Conservation (phyloP, 1,140 invertebrate species). For the Pissodes strobi region DNA sequence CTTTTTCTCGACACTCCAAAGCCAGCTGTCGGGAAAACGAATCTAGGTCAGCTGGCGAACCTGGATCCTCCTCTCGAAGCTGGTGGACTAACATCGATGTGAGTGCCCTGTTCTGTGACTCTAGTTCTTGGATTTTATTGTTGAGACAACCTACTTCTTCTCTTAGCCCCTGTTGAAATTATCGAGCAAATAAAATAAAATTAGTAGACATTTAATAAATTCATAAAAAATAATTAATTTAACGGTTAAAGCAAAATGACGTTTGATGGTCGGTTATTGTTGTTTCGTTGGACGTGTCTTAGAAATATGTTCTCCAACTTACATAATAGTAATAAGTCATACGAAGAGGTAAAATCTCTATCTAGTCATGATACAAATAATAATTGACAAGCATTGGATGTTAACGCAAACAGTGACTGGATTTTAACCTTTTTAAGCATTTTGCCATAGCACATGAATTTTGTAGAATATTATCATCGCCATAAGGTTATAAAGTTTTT, state of each 20-base stretch:
- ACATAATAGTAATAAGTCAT: no score
- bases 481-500: no score
- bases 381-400: no score
- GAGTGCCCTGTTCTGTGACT: conserved; percentile 69
- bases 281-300: no score
- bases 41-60: conserved; percentile 50
- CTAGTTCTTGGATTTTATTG: conserved; percentile 68
- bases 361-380: no score
- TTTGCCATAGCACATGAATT: no score
- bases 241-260: no score
- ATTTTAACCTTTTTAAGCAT: no score
- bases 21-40: conserved; percentile 35
- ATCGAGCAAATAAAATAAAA: neutral
- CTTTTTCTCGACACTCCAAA: conserved; percentile 29
- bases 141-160: conserved; percentile 70
- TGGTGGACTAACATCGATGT: conserved; percentile 69
- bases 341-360: no score
- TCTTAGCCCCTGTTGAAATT: conserved; percentile 61
- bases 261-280: no score
- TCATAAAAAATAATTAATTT: neutral
- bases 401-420: no score
- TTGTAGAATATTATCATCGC: no score
- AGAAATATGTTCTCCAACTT: neutral
- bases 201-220: neutral
- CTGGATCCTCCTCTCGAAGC: conserved; percentile 60